Percentiles rank a stretch among this genome's conserved stretches.
Conservation (phyloP, 30 jellyfish, hydroid and myxozoan genomes). For the Mastigias papua region DNA sequence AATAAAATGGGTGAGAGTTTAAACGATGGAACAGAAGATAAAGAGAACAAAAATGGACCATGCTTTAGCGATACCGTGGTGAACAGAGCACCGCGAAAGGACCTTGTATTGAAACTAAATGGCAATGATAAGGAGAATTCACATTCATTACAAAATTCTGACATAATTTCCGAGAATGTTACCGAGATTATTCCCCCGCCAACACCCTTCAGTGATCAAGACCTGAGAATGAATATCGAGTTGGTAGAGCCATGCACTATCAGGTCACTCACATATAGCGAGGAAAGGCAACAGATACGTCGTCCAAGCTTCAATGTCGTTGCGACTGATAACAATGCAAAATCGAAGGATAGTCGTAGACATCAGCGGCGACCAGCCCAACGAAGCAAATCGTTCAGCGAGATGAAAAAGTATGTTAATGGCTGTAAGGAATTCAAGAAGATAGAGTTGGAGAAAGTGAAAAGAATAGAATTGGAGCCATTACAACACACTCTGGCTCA, state of each 20-base stretch:
- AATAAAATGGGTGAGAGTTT: neutral
- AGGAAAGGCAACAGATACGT: constrained; percentile 7
- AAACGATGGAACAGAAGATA: neutral
- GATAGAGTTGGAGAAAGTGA: constrained; percentile 60
- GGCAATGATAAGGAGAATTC: neutral
- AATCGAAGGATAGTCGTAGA: constrained; percentile 8
- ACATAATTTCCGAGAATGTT: neutral
- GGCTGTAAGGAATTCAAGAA: neutral
- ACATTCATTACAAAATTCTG: neutral
- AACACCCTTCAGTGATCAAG: constrained; percentile 57
- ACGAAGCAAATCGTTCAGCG: constrained; percentile 25
- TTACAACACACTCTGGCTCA: constrained; percentile 17
- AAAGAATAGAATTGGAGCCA: constrained; percentile 58
- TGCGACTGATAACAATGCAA: neutral
- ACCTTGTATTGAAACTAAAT: constrained; percentile 4
- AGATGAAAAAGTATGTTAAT: neutral
- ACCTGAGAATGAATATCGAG: constrained; percentile 40
- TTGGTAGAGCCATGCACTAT: constrained; percentile 19
- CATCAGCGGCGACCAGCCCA: constrained; percentile 1
- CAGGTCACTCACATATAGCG: neutral
- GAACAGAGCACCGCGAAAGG: neutral
- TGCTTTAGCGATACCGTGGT: neutral
- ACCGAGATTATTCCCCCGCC: constrained; percentile 61
- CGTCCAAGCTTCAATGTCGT: neutral
- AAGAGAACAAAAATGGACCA: neutral